Percentiles rank a stretch among this genome's conserved stretches.
Conservation (phyloP, 2,113 vertebrate species). For the Rhagologus leucostigma region DNA sequence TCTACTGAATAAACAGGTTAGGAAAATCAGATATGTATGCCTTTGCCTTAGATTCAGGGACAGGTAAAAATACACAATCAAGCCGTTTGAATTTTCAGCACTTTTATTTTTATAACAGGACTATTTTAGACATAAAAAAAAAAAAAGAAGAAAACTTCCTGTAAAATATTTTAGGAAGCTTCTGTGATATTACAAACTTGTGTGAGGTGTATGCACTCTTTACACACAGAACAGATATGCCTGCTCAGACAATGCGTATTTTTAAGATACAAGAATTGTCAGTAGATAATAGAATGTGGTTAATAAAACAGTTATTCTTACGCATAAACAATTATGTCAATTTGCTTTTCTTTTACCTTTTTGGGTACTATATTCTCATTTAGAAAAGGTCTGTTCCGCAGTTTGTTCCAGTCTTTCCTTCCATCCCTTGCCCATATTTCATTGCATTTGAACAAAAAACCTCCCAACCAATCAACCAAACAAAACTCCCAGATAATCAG, state of each 20-base stretch:
- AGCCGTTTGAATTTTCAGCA: background rate
- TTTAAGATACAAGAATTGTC: background rate
- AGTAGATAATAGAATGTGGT: background rate
- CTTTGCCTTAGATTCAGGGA: background rate
- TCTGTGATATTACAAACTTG: background rate
- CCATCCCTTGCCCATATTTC: background rate
- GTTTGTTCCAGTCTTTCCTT: background rate
- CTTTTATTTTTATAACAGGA: background rate
- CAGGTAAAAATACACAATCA: background rate
- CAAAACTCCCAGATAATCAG: background rate
- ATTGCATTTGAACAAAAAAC: background rate
- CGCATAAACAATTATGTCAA: background rate
- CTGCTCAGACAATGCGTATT: background rate
- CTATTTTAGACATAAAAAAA: background rate
- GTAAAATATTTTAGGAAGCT: background rate
- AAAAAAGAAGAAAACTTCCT: background rate
- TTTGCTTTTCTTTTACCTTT: background rate
- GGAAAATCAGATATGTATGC: background rate
- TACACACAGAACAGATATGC: background rate
- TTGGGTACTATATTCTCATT: background rate
- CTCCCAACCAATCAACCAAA: background rate
- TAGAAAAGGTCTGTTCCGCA: background rate
- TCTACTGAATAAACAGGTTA: background rate
- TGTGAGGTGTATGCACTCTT: background rate
- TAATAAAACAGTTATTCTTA: background rate